Percentiles rank a stretch among this genome's conserved stretches.
Conservation (phyloP, 37 sponge, comb jelly and placozoan genomes). For the Eunapius fragilis region DNA sequence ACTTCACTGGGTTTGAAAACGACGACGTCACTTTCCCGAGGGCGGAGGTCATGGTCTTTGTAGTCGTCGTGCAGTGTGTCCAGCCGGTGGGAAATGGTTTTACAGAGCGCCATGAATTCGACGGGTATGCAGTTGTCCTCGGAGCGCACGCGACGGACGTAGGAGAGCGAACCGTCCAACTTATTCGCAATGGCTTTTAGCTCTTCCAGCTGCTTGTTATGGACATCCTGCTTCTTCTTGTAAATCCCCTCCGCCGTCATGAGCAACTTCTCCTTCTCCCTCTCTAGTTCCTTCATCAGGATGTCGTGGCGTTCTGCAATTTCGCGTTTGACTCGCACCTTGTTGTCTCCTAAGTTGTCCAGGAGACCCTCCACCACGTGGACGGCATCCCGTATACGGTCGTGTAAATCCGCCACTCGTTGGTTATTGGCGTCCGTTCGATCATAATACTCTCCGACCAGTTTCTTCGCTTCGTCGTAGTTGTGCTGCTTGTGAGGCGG, state of each 20-base stretch:
- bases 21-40: slow-evolving; percentile 31
- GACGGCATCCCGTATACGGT: background rate
- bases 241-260: background rate
- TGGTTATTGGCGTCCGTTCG: background rate
- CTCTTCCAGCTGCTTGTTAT: slow-evolving; percentile 2
- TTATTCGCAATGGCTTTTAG: background rate
- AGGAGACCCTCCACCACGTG: background rate
- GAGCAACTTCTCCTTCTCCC: slow-evolving; percentile 8
- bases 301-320: background rate
- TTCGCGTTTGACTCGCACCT: background rate
- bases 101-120: slow-evolving; percentile 25
- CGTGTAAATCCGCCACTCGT: background rate
- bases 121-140: slow-evolving; percentile 29
- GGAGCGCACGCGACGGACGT: background rate
- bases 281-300: background rate
- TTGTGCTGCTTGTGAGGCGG: background rate
- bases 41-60: background rate
- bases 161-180: background rate
- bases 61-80: slow-evolving; percentile 1
- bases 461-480: background rate
- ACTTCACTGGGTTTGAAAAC: background rate
- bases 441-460: background rate
- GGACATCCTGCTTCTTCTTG: background rate
- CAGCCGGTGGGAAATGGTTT: background rate
- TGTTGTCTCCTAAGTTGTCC: background rate